A percentile compares a stretch with the other conserved stretches of the same genome.
phyloP scores from a whole-genome alignment of 92 coral and sea anemone genomes.

The Phenganax marumi region DNA sequence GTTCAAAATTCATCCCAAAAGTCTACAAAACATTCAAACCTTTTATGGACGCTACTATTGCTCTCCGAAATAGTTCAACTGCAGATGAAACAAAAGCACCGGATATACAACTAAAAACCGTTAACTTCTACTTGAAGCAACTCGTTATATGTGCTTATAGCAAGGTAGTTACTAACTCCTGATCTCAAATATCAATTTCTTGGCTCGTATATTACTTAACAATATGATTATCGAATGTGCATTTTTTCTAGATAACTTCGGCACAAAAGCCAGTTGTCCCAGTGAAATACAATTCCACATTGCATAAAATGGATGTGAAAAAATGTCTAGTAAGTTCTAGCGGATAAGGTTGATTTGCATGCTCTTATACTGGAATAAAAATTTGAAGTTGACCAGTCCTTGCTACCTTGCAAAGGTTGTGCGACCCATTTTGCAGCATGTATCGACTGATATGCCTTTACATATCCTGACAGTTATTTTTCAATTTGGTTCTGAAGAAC shows the following conservation, averaged over 20 bases:
- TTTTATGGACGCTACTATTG: neutral
- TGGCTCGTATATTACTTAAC: neutral
- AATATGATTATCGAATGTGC: neutral
- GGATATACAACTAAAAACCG: neutral
- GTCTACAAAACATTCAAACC: slow-evolving; percentile 15
- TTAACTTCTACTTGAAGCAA: neutral
- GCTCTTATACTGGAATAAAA: neutral
- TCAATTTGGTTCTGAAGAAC: neutral
- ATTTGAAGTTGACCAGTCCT: neutral
- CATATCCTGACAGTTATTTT: neutral
- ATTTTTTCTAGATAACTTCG: slow-evolving; percentile 1
- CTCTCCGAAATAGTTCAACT: neutral
- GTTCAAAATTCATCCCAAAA: slow-evolving; percentile 1
- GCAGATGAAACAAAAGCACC: neutral
- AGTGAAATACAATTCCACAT: neutral
- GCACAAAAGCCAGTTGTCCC: neutral
- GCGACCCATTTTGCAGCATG: neutral
- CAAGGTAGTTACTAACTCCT: neutral
- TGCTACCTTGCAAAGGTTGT: neutral
- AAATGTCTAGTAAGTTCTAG: slow-evolving; percentile 26
- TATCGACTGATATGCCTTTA: neutral
- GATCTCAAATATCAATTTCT: neutral
- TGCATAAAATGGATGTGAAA: slow-evolving; percentile 25
- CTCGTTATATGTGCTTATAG: neutral
- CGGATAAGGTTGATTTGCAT: neutral